Conservation (phyloP, 2,888 invertebrate species). For the Nymphalis urticae region DNA sequence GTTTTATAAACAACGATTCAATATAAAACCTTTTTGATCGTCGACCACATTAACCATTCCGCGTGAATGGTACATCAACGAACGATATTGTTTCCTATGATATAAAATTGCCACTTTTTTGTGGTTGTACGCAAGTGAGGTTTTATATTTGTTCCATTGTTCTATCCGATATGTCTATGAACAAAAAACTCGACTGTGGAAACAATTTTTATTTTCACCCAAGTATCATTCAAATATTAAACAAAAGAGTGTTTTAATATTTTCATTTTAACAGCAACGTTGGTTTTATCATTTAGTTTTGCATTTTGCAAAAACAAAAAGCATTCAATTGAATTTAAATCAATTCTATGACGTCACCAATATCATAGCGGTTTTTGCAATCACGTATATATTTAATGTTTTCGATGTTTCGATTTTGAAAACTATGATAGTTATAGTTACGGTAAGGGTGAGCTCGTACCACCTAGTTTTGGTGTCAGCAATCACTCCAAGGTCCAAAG, state of each 20-base stretch:
- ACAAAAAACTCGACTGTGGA: slow-evolving; percentile 33
- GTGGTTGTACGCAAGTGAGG: slow-evolving; percentile 32
- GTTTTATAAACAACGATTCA: slow-evolving; percentile 12
- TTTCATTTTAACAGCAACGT: slow-evolving; percentile 24
- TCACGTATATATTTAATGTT: no score
- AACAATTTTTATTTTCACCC: slow-evolving; percentile 34
- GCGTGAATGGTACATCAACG: slow-evolving; percentile 33
- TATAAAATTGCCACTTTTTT: slow-evolving; percentile 38
- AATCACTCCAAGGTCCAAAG: no score
- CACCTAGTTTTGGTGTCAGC: no score
- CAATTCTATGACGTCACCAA: no score
- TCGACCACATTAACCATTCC: slow-evolving; percentile 33
- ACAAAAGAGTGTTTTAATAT: slow-evolving; percentile 32
- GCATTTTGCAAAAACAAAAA: not conserved
- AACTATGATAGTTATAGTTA: no score
- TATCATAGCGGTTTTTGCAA: no score
- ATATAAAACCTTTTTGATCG: slow-evolving; percentile 32
- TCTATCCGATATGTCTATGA: slow-evolving; percentile 36
- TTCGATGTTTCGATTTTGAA: no score
- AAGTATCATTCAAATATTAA: slow-evolving; percentile 29
- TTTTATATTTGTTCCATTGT: slow-evolving; percentile 33
- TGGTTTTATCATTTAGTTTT: slow-evolving; percentile 17
- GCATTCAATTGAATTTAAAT: no score
- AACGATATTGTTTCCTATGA: slow-evolving; percentile 39
- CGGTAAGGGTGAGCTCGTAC: no score